Conservation (phyloP, 2,113 vertebrate species). For the Sturnus vulgaris region DNA sequence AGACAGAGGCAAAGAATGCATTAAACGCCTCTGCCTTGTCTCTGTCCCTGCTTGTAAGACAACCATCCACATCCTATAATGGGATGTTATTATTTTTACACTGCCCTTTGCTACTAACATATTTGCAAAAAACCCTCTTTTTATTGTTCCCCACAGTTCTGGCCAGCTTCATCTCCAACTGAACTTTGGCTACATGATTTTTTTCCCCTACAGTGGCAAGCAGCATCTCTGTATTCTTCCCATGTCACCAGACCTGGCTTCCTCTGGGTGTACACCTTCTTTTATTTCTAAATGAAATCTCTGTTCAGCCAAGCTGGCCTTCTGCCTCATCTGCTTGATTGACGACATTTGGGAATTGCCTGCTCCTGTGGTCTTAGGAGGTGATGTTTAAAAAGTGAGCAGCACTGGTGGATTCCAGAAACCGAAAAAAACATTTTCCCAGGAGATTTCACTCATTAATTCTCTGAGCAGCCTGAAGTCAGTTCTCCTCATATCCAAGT, state of each 20-base stretch:
- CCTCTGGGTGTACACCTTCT: background rate
- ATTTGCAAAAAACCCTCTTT: background rate
- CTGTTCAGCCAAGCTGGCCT: background rate
- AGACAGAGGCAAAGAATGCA: background rate
- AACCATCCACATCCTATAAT: background rate
- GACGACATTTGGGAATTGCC: background rate
- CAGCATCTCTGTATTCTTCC: background rate
- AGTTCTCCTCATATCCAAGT: background rate
- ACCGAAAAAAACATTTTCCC: background rate
- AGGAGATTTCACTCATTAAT: background rate
- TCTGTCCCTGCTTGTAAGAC: background rate
- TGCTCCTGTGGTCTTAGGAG: background rate
- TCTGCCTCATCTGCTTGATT: background rate
- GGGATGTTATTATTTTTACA: background rate
- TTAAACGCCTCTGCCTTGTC: background rate
- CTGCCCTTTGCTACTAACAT: background rate
- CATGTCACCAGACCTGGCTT: background rate
- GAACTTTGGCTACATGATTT: fast-evolving
- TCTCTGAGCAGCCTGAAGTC: background rate
- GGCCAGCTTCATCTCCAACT: background rate
- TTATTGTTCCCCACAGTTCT: background rate
- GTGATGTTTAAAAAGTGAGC: background rate
- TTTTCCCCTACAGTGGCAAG: background rate
- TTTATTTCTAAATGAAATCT: background rate
- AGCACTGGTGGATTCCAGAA: background rate